Conservation (phyloP, 2,797 vertebrate species). For the Eleutherodactylus coqui region DNA sequence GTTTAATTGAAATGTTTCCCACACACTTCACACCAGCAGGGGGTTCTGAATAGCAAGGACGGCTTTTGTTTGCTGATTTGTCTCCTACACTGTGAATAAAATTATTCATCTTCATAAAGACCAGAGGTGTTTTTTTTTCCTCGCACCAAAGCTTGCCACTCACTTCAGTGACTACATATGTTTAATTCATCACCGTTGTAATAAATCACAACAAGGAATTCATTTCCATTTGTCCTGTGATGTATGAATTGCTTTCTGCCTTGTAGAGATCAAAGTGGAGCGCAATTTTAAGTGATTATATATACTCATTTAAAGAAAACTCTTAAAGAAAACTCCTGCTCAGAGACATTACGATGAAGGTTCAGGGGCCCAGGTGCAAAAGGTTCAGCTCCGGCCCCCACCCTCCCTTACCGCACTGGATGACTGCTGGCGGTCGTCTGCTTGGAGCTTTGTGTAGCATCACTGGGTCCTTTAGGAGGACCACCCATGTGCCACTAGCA, state of each 20-base stretch:
- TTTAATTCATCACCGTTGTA: conserved; percentile 25
- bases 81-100: not conserved
- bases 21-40: conserved; percentile 18
- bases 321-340: no score
- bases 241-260: not conserved
- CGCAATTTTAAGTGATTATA: not conserved
- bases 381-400: no score
- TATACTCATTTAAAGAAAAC: not conserved
- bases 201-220: conserved; percentile 9
- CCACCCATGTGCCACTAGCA: no score
- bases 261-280: conserved; percentile 2
- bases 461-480: no score
- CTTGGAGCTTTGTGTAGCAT: no score
- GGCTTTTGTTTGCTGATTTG: conserved; percentile 30
- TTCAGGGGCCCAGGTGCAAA: no score
- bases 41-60: not conserved
- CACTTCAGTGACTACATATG: not conserved
- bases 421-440: no score
- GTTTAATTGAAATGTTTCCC: conserved; percentile 40
- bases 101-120: conserved; percentile 16
- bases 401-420: no score
- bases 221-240: not conserved
- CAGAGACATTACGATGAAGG: no score
- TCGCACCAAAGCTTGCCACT: not conserved
- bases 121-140: not conserved